Evolutionary conservation across 2,888 invertebrate species (phyloP), one percentile per base, ranked within the genome.

Genomic region (Epinotia ramella): DNA sequence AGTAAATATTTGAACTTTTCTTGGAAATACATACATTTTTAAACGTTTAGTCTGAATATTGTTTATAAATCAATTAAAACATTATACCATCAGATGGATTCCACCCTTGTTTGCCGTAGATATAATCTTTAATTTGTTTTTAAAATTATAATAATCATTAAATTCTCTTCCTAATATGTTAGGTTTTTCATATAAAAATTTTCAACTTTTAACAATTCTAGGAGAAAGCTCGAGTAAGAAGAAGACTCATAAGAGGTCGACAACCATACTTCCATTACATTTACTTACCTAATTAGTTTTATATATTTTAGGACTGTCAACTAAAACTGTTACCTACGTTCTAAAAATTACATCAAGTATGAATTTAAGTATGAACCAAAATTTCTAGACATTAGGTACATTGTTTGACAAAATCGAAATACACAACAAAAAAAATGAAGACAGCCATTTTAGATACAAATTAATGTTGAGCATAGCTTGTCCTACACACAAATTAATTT

Each of bases 141-240:
- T 49, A 40, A 65, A 69, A 75, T 66, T 16, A 75, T 73, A 59
- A 66, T 73, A 60, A 66, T 60, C 33, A 49, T 70, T 75, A 75
- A 70, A 75, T 60, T 75, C 70, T 66, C 60, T 66, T 75, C 49
- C 70, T 74, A 70, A 60, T 69, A 74, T 77, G 78, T 79, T 80
- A 83, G 67, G 77, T 63, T 77, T 73, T 77, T 81, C 69, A 83
- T 81, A 80, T 81, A 80, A 81, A 78, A 83, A 78, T 80, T 82
- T 53, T 77, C 79, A 82, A 83, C 80, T 83, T 40, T 81, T 80
- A 82, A 80, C 88, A 88, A 91, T 81, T 84, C 90, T 92, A 91
- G 84, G 86, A 89, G 90, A 93, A 92, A 94, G 93, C 94, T 93
- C 94, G 93, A 92, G 88, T 89, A 85, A 89, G 88, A 91, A 90